Evolutionary conservation across 2,888 invertebrate genomes (phyloP).

Genomic region (Rotaria socialis): DNA sequence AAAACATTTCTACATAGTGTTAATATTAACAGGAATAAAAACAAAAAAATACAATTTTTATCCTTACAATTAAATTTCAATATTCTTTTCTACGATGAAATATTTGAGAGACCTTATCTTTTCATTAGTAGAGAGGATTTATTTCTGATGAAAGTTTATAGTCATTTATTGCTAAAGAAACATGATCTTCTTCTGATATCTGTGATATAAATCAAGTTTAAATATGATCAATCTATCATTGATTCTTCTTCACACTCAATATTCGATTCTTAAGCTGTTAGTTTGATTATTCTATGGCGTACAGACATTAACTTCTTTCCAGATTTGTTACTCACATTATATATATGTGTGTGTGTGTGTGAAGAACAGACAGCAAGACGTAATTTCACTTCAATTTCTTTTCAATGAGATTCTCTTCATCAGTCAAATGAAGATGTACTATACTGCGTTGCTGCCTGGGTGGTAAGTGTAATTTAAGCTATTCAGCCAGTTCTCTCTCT

Average conservation of each 20-base stretch:
- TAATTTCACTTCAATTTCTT: not conserved
- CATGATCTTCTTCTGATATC: not conserved
- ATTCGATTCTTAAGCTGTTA: not conserved
- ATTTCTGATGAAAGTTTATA: not conserved
- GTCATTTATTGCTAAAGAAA: not conserved
- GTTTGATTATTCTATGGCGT: not conserved
- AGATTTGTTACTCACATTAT: not conserved
- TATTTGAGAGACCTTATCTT: no score
- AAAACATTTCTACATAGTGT: not conserved
- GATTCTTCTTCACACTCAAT: conserved; percentile 21
- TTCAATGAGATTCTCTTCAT: not conserved
- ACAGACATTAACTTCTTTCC: not conserved
- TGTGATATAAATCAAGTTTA: not conserved
- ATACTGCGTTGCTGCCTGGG: not conserved
- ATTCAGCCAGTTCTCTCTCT: not conserved
- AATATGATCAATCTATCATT: conserved; percentile 10
- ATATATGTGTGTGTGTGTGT: not conserved
- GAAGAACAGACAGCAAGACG: not conserved
- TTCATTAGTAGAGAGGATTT: no score
- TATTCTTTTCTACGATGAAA: no score
- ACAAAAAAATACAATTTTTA: no score
- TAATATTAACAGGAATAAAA: not conserved
- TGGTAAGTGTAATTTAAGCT: conserved; percentile 4
- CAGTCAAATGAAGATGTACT: conserved; percentile 8
- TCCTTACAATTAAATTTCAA: no score